Evolutionary conservation across 2,888 invertebrate species (phyloP), one percentile per base, ranked within the genome.

Genomic region (Hyppa rectilinea): DNA sequence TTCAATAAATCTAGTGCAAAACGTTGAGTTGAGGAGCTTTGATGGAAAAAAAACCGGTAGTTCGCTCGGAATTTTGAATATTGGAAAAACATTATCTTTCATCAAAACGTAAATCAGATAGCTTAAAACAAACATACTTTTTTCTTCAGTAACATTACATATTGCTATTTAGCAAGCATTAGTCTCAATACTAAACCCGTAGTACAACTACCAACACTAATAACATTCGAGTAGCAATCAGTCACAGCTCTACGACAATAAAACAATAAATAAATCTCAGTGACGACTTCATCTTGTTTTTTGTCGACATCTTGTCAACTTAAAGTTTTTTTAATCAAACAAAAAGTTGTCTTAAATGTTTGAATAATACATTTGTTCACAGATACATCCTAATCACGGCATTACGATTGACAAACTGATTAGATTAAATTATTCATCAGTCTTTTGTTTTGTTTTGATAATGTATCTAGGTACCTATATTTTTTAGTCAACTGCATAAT

Each of bases 281-380:
- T 53, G 66, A 80, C 63, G 59, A 72, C 52, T 70, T 47, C 40
- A 83, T 77, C 31, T 59, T 10, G n/a, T 59, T 77, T 78, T 79
- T 71, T 71, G 53, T 50, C 38, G 40, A 38, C 52, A 55, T 52
- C 58, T 75, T 66, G 71, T 69, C 56, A 64, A 58, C 45, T 70
- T 62, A 40, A 62, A 55, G 60, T 61, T 69, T 71, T 53, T 75
- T 82, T 43, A 61, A 66, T 75, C 29, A 62, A 68, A 61, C 75
- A 80, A 80, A 71, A 75, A 68, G 67, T 70, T n/a, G 52, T 49
- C 31, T 49, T 78, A 60, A 47, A 36, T 36, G 23, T 79, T 67
- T 63, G 31, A 62, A 58, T 61, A 72, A 67, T 74, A 63, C n/a
- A 74, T 74, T 78, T 58, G 68, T 69, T 72, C 26, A 38, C 58